Percentiles rank a stretch among this genome's conserved stretches.
Conservation (phyloP, 2,888 invertebrate genomes). For the Thymelicus acteon region DNA sequence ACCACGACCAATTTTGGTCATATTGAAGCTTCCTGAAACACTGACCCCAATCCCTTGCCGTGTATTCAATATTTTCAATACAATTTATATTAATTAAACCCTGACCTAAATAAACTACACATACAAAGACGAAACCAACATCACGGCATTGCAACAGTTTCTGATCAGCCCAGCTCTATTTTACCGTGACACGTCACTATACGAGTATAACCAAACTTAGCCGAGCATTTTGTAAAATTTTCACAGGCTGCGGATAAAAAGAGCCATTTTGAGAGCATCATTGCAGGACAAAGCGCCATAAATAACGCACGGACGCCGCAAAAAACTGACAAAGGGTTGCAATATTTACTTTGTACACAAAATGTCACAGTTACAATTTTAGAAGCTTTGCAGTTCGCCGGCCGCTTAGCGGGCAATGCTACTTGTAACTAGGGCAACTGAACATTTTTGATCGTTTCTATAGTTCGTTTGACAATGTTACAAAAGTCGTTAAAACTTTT, state of each 20-base stretch:
- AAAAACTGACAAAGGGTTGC: constrained; percentile 31
- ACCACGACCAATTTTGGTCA: too few relatives aligned
- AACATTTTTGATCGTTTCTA: constrained; percentile 12
- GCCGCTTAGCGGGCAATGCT: constrained; percentile 12
- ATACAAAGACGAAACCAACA: neutral
- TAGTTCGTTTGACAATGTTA: constrained; percentile 12
- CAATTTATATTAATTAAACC: too few relatives aligned
- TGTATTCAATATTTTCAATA: too few relatives aligned
- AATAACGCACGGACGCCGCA: constrained; percentile 24
- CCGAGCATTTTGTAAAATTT: constrained; percentile 20
- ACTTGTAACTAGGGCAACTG: constrained; percentile 6
- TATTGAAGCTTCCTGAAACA: too few relatives aligned
- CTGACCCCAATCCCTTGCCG: too few relatives aligned
- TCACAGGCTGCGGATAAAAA: constrained; percentile 24
- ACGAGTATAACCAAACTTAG: neutral
- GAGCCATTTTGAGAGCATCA: constrained; percentile 32
- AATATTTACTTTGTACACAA: constrained; percentile 30
- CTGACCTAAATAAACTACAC: too few relatives aligned
- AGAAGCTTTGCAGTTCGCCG: constrained; percentile 3
- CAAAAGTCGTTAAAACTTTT: constrained; percentile 13
- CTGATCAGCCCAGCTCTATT: neutral
- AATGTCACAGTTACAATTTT: constrained; percentile 26
- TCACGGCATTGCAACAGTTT: neutral
- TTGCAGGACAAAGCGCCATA: constrained; percentile 30
- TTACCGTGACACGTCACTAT: neutral